Base-by-base conservation (phyloP, 2,888 invertebrate species). In the Hermaeophaga mercurialis region DNA sequence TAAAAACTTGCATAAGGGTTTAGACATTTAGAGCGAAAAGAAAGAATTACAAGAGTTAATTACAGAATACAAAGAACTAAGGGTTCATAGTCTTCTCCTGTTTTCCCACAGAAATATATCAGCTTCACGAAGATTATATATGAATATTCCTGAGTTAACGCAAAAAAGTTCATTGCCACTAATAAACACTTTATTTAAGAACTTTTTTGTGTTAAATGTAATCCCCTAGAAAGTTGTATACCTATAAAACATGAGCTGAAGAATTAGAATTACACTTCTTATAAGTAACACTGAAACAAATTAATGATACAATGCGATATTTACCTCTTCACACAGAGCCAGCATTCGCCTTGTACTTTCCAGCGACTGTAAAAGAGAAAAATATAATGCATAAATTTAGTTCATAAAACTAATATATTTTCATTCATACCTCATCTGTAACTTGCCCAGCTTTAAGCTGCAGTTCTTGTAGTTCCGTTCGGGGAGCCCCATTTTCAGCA, bases 291-390 rank as follows among this genome's bases (percentile, higher is more conserved):
- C 44, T 53, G 26, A 48, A 43, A 41, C 44, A 22, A 48, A 33
- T 33, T 12, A 22, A 28, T 17, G 2, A 26, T 31, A 8, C 39
- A 46, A n/a, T 45, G 33, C 22, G 19, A 66, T 71, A 80, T 87
- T 87, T 83, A 92, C 92, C 90, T 94, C 94, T 81, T 94, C 94
- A 79, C 94, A 94, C 80, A 94, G 84, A 69, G 88, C 84, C 83
- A 94, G 84, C 94, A 94, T 94, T 72, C 94, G 91, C 75, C 94
- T 84, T 64, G 94, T 94, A 74, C 92, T 91, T 78, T 94, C 93
- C 85, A 94, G 79, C 47, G 94, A 94, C 94, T 91, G 85, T 76
- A 89, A 90, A 75, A 77, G 60, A 72, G 66, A 69, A 66, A 19
- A 44, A 47, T 26, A 38, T 45, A 17, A 9, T 17, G 31, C 8